These are phyloP conservation scores for Parapsyche elsis DNA, from an alignment of 1,140 invertebrate genomes.

Conservation along the genomic window DNA sequence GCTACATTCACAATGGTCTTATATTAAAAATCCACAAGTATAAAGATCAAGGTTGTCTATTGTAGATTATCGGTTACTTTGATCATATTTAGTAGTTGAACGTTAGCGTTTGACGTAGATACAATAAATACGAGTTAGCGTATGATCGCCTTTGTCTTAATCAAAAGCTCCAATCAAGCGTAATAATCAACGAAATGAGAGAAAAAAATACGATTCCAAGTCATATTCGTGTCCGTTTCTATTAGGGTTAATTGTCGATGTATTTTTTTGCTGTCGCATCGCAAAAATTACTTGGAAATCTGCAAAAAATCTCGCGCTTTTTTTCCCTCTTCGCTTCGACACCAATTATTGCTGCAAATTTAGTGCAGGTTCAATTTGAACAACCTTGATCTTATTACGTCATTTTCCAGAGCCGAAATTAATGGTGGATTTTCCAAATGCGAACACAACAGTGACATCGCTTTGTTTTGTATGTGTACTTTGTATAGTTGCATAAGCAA, in stretches of 20 bases:
- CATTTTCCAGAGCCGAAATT: not conserved
- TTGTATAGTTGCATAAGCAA: not conserved
- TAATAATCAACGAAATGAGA: no score
- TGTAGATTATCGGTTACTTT: no score
- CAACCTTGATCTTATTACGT: constrained; percentile 26
- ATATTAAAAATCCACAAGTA: no score
- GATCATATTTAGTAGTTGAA: no score
- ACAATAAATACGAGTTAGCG: no score
- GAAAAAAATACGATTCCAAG: no score
- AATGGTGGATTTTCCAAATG: constrained; percentile 16
- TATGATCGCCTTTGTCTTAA: no score
- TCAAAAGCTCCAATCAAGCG: no score
- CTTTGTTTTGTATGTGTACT: not conserved
- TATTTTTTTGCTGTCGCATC: not conserved
- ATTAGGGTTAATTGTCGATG: not conserved
- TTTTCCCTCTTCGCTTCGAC: not conserved
- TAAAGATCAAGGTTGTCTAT: no score
- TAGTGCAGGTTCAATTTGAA: not conserved
- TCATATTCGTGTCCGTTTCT: not conserved
- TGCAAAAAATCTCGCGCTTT: not conserved
- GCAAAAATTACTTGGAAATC: not conserved
- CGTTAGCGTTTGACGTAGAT: no score
- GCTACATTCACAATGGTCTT: no score
- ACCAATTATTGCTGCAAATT: not conserved
- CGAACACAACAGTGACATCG: not conserved